Evolutionary conservation across 2,888 invertebrate species (phyloP).

Genomic region (Anoplius nigerrimus): DNA sequence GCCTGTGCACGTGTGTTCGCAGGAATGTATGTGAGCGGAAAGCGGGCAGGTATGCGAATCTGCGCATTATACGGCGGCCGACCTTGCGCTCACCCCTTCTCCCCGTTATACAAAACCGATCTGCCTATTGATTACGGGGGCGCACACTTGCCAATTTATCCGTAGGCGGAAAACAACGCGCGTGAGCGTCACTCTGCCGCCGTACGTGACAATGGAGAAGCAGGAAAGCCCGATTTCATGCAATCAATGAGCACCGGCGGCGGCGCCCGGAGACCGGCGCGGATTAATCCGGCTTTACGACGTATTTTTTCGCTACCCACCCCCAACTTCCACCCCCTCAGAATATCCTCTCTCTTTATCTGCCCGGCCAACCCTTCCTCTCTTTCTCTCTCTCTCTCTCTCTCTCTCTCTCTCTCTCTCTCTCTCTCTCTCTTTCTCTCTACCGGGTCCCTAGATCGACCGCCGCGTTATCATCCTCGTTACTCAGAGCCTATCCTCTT

Average conservation of each 20-base stretch:
- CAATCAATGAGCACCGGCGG: conserved; percentile 60
- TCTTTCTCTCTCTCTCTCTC: too few species aligned
- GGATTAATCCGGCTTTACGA: conserved; percentile 56
- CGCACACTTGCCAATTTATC: conserved; percentile 63
- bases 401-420: too few species aligned
- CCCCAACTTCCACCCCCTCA: neutral
- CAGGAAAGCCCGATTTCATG: conserved; percentile 63
- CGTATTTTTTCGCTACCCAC: conserved; percentile 47
- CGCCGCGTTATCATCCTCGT: conserved; percentile 1
- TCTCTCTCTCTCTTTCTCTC: neutral
- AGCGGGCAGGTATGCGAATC: neutral
- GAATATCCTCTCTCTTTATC: neutral
- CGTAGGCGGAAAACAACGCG: conserved; percentile 58
- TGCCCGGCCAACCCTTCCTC: too few species aligned
- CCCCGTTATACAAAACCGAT: conserved; percentile 52
- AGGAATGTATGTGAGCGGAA: neutral
- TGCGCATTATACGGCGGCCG: conserved; percentile 20
- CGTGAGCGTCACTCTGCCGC: conserved; percentile 34
- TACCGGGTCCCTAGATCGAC: neutral
- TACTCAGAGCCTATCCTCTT: conserved; percentile 7
- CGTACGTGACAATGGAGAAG: conserved; percentile 58
- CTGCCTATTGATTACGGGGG: conserved; percentile 59
- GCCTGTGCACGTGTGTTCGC: too few species aligned
- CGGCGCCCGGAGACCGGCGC: conserved; percentile 42
- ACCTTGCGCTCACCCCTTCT: conserved; percentile 44